Conservation (phyloP, 2,113 vertebrate species). For the Nannospalax galili region DNA sequence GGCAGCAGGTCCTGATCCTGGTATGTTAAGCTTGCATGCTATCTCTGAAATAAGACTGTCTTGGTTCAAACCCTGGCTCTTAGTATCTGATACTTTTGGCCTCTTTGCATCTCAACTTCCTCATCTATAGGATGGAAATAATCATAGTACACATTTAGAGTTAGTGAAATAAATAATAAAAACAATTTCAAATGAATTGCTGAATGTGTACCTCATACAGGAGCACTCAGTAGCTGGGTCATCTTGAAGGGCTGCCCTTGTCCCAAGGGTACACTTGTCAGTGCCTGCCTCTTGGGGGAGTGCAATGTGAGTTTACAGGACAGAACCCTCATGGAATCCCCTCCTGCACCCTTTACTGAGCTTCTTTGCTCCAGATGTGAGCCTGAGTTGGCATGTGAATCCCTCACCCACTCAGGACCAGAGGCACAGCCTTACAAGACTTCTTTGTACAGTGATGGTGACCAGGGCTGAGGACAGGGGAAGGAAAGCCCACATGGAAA, state of each 20-base stretch:
- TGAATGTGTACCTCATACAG: neutral
- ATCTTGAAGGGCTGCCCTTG: neutral
- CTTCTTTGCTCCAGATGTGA: neutral
- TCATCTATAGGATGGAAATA: neutral
- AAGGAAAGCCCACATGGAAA: conserved; percentile 34
- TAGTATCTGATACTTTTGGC: neutral
- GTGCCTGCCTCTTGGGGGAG: neutral
- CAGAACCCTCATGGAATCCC: fast-evolving
- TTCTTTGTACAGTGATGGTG: conserved; percentile 49
- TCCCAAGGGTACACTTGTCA: neutral
- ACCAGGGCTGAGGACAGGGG: conserved; percentile 36
- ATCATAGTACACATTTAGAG: neutral
- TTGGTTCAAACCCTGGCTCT: neutral
- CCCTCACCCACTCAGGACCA: neutral
- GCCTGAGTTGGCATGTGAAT: neutral
- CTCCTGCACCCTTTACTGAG: neutral
- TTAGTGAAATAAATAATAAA: neutral
- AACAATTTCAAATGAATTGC: neutral
- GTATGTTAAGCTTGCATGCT: fast-evolving
- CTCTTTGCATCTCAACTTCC: neutral
- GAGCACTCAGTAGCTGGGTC: neutral
- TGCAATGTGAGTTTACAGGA: fast-evolving
- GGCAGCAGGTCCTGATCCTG: neutral
- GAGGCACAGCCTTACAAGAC: neutral
- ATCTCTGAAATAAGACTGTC: neutral